Evolutionary conservation across 1,140 invertebrate species (phyloP).

Genomic region (Drosophila lini): DNA sequence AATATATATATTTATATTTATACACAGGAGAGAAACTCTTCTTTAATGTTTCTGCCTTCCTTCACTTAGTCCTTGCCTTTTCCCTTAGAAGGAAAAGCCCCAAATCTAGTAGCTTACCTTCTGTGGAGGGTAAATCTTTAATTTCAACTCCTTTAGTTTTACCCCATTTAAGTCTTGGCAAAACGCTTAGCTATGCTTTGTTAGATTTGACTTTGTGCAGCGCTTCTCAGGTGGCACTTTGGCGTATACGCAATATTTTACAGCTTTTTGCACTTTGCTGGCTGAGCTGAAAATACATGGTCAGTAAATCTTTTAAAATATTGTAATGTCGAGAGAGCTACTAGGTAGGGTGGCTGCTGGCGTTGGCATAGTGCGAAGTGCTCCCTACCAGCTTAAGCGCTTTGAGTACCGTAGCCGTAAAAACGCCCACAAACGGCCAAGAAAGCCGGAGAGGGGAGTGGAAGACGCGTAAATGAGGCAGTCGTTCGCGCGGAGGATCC

Average conservation of each 20-base stretch:
- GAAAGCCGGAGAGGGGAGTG: slow-evolving; percentile 11
- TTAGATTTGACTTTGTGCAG: slow-evolving; percentile 57
- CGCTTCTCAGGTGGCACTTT: slow-evolving; percentile 56
- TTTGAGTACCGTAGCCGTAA: slow-evolving; percentile 63
- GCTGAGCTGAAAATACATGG: slow-evolving; percentile 63
- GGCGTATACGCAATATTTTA: slow-evolving; percentile 76
- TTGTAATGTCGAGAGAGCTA: slow-evolving; percentile 61
- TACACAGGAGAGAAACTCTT: background rate
- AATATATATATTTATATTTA: too few relatives aligned
- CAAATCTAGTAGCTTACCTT: slow-evolving; percentile 11
- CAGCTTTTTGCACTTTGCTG: slow-evolving; percentile 76
- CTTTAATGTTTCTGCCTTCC: background rate
- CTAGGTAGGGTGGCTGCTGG: slow-evolving; percentile 1
- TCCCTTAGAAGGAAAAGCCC: background rate
- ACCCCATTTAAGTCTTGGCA: slow-evolving; percentile 35
- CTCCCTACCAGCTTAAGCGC: slow-evolving; percentile 56
- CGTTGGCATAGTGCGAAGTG: slow-evolving; percentile 10
- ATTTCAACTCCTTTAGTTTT: slow-evolving; percentile 27
- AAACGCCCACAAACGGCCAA: slow-evolving; percentile 56
- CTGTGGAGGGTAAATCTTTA: slow-evolving; percentile 4
- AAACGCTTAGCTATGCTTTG: slow-evolving; percentile 58
- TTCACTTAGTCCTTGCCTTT: background rate
- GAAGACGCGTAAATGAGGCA: slow-evolving; percentile 44
- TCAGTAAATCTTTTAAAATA: slow-evolving; percentile 82
- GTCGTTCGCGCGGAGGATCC: slow-evolving; percentile 3